Base-by-base conservation (phyloP, 1,140 invertebrate species). In the Battus philenor region DNA sequence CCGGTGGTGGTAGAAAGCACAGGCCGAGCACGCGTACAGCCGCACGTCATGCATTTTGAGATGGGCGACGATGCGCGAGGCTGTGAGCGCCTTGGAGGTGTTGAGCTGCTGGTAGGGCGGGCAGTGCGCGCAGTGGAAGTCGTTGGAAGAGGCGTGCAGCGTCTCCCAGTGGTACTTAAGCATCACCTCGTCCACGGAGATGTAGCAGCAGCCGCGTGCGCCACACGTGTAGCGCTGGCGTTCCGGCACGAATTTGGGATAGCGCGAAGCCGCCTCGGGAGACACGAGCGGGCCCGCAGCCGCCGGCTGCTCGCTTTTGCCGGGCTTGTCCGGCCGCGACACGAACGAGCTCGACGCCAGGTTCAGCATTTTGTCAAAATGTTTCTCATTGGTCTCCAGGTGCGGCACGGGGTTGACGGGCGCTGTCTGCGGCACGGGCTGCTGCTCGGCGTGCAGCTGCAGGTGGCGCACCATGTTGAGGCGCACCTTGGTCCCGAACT, bases 351-450 rank as follows among this genome's bases (percentile, higher is more conserved):
- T 93, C 12, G 90, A 90, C 0, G 94, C 93, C 8, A 94, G 80
- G 72, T 95, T 95, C 0, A 91, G 88, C 93, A 95, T 95, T 70
- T 93, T 93, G 65, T 95, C 93, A 67, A 95, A 95, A 89, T 94
- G 93, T 51, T 88, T 90, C 60, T 94, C 93, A 45, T 91, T 92
- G 18, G 90, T 90, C 33, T 93, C 91, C 10, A 94, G 76, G 70
- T 92, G 93, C 0, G 93, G 93, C 0, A 95, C 93, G 0, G 93
- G 93, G 85, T 95, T 95, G 0, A 94, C 90, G 0, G 91, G 90
- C 0, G 90, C 89, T 0, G 87, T 89, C 52, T 90, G 85, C 1
- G 91, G 87, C 1, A 91, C 89, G 0, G 80, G 85, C 47, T 88
- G 80, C 44, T 89, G 89, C 27, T 88, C 87, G 0, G 86, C 83